phyloP scores from a whole-genome alignment of 1,140 invertebrate genomes.

The Tetraneura akinire region DNA sequence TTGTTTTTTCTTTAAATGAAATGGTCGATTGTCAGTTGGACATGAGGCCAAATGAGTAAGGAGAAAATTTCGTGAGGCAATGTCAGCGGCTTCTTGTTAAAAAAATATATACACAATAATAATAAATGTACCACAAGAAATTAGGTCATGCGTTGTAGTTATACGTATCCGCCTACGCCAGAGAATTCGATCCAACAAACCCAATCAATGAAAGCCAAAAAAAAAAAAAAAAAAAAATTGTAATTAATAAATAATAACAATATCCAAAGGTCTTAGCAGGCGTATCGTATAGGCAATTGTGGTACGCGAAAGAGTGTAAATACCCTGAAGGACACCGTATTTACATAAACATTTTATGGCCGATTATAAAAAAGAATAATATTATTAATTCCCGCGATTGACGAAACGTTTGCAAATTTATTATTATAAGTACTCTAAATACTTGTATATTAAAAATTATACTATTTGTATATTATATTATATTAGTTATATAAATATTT shows the following conservation, averaged over 20 bases:
- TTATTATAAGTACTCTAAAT: no score
- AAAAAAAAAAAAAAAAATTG: no score
- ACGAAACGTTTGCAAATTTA: no score
- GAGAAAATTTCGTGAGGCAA: slow-evolving; percentile 43
- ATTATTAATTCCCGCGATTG: no score
- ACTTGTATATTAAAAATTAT: no score
- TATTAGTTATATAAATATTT: no score
- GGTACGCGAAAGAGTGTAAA: slow-evolving; percentile 15
- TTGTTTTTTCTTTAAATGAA: slow-evolving; percentile 34
- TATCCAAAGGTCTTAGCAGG: slow-evolving; percentile 11
- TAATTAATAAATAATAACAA: not conserved
- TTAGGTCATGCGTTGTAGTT: slow-evolving; percentile 18
- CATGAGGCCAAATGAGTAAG: slow-evolving; percentile 27
- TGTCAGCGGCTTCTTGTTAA: slow-evolving; percentile 30
- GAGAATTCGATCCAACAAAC: not conserved
- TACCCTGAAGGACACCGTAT: no score
- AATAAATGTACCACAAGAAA: slow-evolving; percentile 13
- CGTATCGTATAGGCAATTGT: slow-evolving; percentile 42
- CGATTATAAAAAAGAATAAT: no score
- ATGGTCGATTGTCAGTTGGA: not conserved
- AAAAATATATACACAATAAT: slow-evolving; percentile 6
- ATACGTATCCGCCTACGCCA: not conserved
- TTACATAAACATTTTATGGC: no score
- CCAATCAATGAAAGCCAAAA: not conserved
- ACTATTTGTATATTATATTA: no score